Conservation (phyloP, 2,888 invertebrate species). For the Cryptus armator region DNA sequence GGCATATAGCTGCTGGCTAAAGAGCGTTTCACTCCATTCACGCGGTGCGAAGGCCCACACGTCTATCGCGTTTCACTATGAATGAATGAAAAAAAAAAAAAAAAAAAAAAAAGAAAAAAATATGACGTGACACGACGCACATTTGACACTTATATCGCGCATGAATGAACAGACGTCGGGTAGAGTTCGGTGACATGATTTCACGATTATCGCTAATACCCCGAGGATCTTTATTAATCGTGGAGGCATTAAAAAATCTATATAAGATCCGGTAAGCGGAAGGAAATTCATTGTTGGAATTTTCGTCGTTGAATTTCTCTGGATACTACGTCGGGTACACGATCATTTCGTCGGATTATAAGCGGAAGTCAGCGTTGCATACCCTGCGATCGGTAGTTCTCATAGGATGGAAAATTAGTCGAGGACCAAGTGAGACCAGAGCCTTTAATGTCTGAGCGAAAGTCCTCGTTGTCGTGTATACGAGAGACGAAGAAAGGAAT, state of each 20-base stretch:
- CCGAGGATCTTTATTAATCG: conserved; percentile 65
- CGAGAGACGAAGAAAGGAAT: conserved; percentile 57
- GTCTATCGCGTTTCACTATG: conserved; percentile 29
- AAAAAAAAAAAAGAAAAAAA: conserved; percentile 27
- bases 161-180: conserved; percentile 47
- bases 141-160: conserved; percentile 58
- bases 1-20: conserved; percentile 11
- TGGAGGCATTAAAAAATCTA: not conserved
- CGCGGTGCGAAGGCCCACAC: conserved; percentile 10
- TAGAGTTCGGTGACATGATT: conserved; percentile 36
- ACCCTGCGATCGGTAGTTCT: conserved; percentile 34
- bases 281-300: conserved; percentile 54
- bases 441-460: conserved; percentile 77
- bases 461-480: conserved; percentile 35
- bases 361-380: conserved; percentile 58
- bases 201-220: conserved; percentile 45
- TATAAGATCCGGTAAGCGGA: conserved; percentile 26
- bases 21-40: conserved; percentile 54
- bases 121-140: conserved; percentile 39
- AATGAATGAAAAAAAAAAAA: too few species aligned
- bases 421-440: conserved; percentile 73
- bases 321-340: conserved; percentile 12
- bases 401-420: conserved; percentile 77
- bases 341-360: conserved; percentile 61
- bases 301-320: not conserved